Evolutionary conservation across 2,113 vertebrate species (phyloP).

Genomic region (Chloropsis cyanopogon): DNA sequence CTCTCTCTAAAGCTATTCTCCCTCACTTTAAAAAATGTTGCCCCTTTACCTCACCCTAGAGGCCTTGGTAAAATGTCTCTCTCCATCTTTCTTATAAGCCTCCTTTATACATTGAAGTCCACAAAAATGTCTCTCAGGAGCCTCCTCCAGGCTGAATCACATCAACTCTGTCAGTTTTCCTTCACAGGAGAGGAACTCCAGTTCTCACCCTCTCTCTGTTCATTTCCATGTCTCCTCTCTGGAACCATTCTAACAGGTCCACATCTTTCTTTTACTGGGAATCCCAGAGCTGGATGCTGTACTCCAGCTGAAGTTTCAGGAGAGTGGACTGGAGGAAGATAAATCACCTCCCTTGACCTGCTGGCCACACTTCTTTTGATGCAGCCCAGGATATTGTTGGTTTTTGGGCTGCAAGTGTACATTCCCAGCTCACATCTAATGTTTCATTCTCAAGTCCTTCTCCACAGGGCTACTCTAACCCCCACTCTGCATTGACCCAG

Average conservation of each 20-base stretch:
- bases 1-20: not conserved
- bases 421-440: not conserved
- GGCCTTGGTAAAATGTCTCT: not conserved
- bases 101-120: not conserved
- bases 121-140: not conserved
- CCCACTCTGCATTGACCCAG: not conserved
- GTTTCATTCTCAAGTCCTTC: not conserved
- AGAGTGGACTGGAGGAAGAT: not conserved
- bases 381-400: too few relatives aligned
- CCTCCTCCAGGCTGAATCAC: not conserved
- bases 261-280: not conserved
- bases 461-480: not conserved
- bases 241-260: not conserved
- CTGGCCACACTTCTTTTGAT: not conserved
- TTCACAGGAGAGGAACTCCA: not conserved
- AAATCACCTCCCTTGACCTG: not conserved
- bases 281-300: not conserved
- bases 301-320: not conserved
- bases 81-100: not conserved
- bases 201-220: not conserved
- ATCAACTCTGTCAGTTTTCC: not conserved
- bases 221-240: not conserved
- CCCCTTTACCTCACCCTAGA: not conserved
- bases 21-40: not conserved
- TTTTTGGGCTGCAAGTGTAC: not conserved